Conservation (phyloP, 2,888 invertebrate genomes). For the Antitype chi region DNA sequence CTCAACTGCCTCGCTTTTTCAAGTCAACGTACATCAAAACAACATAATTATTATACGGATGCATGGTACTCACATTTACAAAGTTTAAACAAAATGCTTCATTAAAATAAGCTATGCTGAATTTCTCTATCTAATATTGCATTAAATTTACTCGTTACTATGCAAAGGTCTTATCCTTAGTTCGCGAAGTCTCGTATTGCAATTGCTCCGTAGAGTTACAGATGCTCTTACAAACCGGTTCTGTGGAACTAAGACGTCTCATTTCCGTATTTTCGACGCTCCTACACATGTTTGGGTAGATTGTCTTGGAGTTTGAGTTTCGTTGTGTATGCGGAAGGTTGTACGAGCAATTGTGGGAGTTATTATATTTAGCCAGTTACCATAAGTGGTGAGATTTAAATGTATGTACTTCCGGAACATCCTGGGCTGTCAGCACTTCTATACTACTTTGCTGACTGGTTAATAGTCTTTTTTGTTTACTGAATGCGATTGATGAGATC, state of each 20-base stretch:
- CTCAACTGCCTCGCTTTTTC: too few relatives aligned
- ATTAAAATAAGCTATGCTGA: not conserved
- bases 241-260: slow-evolving; percentile 31
- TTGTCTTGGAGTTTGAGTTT: slow-evolving; percentile 6
- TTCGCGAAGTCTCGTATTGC: slow-evolving; percentile 11
- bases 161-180: not conserved
- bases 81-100: too few relatives aligned
- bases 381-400: not conserved
- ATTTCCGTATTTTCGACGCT: slow-evolving; percentile 50
- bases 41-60: too few relatives aligned
- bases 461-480: not conserved
- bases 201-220: not conserved
- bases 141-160: not conserved
- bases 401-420: not conserved
- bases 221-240: slow-evolving; percentile 9
- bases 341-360: not conserved
- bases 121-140: not conserved
- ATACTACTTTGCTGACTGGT: not conserved
- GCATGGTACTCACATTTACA: too few relatives aligned
- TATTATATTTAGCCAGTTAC: not conserved
- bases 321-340: not conserved
- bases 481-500: too few relatives aligned
- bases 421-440: too few relatives aligned
- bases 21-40: too few relatives aligned
- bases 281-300: not conserved